phyloP scores from a whole-genome alignment of 2,113 vertebrate genomes.

The Neopipo cinnamomea region DNA sequence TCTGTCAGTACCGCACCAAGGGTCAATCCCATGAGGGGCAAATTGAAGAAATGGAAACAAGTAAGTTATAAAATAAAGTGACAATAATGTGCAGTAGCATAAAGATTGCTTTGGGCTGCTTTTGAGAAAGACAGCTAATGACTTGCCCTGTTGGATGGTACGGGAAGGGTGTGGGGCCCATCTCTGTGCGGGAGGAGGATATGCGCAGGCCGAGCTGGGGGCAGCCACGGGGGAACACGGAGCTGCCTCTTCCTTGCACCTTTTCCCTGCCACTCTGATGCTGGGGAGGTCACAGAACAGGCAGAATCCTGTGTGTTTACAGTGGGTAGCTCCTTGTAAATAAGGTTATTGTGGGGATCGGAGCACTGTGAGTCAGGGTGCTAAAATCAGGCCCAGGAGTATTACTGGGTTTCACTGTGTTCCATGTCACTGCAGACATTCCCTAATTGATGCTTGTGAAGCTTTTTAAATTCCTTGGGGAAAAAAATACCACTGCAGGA shows the following conservation, averaged over 20 bases:
- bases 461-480: not conserved
- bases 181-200: not conserved
- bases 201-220: not conserved
- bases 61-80: constrained; percentile 65
- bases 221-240: fast-evolving
- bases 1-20: constrained; percentile 34
- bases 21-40: constrained; percentile 39
- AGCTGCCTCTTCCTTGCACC: not conserved
- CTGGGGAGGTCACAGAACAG: not conserved
- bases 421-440: not conserved
- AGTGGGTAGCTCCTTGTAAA: not conserved
- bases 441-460: not conserved
- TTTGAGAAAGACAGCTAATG: constrained; percentile 15
- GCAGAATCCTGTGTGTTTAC: not conserved
- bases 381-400: not conserved
- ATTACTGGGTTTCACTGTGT: not conserved
- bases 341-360: not conserved
- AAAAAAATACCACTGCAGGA: not conserved
- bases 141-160: not conserved
- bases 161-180: not conserved
- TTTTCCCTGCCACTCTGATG: not conserved
- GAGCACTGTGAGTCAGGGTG: not conserved
- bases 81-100: constrained; percentile 52
- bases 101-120: constrained; percentile 57
- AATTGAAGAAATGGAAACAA: constrained; percentile 67